Base-by-base conservation (phyloP, 2,113 vertebrate genomes). In the Eira barbara region DNA sequence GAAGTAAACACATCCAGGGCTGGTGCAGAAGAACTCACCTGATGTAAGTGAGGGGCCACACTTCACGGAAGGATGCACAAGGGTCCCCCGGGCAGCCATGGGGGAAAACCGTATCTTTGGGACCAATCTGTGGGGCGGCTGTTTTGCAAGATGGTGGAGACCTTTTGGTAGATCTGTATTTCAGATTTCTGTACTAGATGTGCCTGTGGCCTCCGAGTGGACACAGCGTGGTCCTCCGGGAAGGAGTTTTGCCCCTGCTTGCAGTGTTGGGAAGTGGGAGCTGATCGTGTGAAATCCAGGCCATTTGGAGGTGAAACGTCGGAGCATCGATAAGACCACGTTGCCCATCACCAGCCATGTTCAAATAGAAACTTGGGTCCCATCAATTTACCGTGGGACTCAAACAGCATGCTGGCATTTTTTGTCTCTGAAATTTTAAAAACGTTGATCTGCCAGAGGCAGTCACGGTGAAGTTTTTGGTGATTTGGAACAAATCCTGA, bases 141-240 rank as follows among this genome's bases (percentile, higher is more conserved):
- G 23, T 47, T 31, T 11, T 31, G 49, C 29, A 31, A 73, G 45
- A 10, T 13, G 31, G 34, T 27, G 47, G 39, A 27, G 49, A 39
- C 29, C 4, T 45, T 27, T 69, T 11, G 18, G 42, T 18, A 67
- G 17, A 31, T 55, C 36, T 6, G 25, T 47, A 3, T 11, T 78
- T 29, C 21, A 34, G 36, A 20, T 4, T 14, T 39, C 7, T n/a
- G 36, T 13, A 42, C 52, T 4, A 23, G 23, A 55, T 1, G 12
- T 1, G 4, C 1, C 15, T 13, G 2, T 0, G 0, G 2, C 27
- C 9, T 57, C 2, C 8, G 55, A 65, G n/a, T 45, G 20, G 10
- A 36, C 45, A 17, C 3, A 15, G 14, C 0, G 2, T 3, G 27
- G 7, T n/a, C 25, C 45, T 9, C 7, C 9, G 45, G 13, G 14